Conservation (phyloP, 2,888 invertebrate genomes). For the Stegophylla sp. region DNA sequence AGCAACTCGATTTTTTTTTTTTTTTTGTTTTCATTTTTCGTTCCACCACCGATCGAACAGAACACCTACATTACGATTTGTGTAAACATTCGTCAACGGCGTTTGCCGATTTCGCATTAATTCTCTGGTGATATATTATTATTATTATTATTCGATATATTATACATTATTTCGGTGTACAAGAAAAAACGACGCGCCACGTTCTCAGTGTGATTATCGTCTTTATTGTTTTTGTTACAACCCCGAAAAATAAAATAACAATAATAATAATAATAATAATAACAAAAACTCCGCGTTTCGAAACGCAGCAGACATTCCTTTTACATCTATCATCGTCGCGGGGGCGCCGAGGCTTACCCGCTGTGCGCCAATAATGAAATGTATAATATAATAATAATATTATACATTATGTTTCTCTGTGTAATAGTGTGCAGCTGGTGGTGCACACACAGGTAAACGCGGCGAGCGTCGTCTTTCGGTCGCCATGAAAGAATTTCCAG, state of each 20-base stretch:
- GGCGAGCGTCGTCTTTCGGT: not conserved
- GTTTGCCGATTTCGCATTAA: constrained; percentile 40
- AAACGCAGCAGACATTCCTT: constrained; percentile 1
- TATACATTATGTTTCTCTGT: not conserved
- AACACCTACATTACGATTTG: not conserved
- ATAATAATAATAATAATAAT: too few species aligned
- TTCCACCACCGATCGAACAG: not conserved
- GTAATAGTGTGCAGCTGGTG: too few species aligned
- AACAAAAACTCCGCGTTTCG: too few species aligned
- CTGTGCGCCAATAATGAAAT: constrained; percentile 14
- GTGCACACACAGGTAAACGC: not conserved
- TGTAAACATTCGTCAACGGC: constrained; percentile 30
- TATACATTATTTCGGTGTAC: constrained; percentile 7
- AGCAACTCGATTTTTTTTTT: constrained; percentile 27
- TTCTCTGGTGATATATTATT: too few species aligned
- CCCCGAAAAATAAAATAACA: constrained; percentile 7
- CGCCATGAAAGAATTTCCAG: not conserved
- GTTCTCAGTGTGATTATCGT: not conserved
- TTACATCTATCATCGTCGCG: not conserved
- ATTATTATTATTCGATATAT: not conserved
- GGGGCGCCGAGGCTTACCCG: constrained; percentile 29
- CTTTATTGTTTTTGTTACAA: constrained; percentile 27
- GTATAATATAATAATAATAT: not conserved
- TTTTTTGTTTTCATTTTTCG: constrained; percentile 15
- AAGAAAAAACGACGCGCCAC: constrained; percentile 12